Evolutionary conservation across 1,140 invertebrate species (phyloP), one percentile per base, ranked within the genome.

Genomic region (Orius insidiosus): DNA sequence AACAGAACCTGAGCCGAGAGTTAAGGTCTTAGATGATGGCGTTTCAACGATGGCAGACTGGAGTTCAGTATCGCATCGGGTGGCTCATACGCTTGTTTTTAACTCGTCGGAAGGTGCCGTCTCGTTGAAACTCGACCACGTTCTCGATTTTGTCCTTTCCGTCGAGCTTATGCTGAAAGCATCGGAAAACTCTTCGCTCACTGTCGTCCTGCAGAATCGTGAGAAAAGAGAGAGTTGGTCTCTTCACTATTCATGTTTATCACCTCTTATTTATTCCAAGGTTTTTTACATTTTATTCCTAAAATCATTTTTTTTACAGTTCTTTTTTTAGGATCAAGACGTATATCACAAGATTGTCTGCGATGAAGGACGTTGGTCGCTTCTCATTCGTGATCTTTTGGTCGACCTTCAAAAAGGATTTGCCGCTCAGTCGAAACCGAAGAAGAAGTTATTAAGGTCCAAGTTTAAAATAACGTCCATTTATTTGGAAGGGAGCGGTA

Each of bases 331-430:
- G 72, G 76, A 75, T 42, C 74, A 75, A 45, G 75, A 88, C 58
- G 76, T 92, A 45, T 92, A 80, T 58, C 85, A 94, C 61, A 90
- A 88, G 3, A n/a, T 96, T 45, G 86, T 87, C 10, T 58, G 58
- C 38, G 34, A 64, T 60, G 54, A 68, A 62, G 41, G 65, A 60
- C 51, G 68, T 35, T 95, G 90, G 89, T 74, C 73, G 37, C 72
- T 74, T 53, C 59, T 97, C 2, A 87, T 86, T 0, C 70, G 94
- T 44, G 89, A 97, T 59, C 63, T 97, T 14, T 71, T 85, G 43
- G 78, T 93, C 39, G 94, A 98, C 63, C 69, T 96, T 49, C 81
- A 90, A 59, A 97, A 97, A 67, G 89, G 72, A 50, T 76, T 75
- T 56, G 73, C 63, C 51, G 65, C 70, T 45, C 67, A 69, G 49